Evolutionary conservation across 2,797 vertebrate species (phyloP).

Genomic region (Otolemur crassicaudatus): DNA sequence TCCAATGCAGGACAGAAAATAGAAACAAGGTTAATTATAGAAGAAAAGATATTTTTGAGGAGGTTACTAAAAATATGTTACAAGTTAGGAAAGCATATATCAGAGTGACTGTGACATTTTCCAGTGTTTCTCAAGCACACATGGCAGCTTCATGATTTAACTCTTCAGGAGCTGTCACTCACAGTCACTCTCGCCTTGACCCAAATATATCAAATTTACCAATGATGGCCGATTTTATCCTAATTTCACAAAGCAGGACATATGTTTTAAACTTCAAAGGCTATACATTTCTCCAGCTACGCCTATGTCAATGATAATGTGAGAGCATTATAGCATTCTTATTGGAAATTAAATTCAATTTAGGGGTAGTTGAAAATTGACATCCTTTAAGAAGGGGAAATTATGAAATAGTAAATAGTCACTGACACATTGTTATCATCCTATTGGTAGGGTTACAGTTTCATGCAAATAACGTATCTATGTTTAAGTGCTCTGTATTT

Average conservation of each 20-base stretch:
- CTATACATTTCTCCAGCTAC: neutral
- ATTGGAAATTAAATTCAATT: neutral
- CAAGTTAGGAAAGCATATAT: neutral
- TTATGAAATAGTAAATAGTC: slow-evolving; percentile 2
- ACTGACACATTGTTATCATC: neutral
- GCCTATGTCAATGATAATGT: neutral
- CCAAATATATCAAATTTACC: neutral
- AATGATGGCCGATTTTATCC: slow-evolving; percentile 23
- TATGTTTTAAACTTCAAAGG: neutral
- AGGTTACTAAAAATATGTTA: slow-evolving; percentile 43
- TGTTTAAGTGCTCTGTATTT: neutral
- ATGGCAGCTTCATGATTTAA: neutral
- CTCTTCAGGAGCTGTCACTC: slow-evolving; percentile 41
- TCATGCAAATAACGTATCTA: neutral
- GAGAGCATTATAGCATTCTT: neutral
- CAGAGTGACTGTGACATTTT: slow-evolving; percentile 6
- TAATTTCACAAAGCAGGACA: slow-evolving; percentile 38
- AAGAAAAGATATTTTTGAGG: slow-evolving; percentile 34
- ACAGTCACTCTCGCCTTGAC: neutral
- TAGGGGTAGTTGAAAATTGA: neutral
- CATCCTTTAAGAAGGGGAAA: neutral
- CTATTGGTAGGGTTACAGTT: neutral
- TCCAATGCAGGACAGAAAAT: slow-evolving; percentile 34
- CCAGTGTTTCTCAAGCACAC: neutral
- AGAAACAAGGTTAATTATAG: slow-evolving; percentile 31